Conservation (phyloP, 2,113 vertebrate species). For the Vidua chalybeata region DNA sequence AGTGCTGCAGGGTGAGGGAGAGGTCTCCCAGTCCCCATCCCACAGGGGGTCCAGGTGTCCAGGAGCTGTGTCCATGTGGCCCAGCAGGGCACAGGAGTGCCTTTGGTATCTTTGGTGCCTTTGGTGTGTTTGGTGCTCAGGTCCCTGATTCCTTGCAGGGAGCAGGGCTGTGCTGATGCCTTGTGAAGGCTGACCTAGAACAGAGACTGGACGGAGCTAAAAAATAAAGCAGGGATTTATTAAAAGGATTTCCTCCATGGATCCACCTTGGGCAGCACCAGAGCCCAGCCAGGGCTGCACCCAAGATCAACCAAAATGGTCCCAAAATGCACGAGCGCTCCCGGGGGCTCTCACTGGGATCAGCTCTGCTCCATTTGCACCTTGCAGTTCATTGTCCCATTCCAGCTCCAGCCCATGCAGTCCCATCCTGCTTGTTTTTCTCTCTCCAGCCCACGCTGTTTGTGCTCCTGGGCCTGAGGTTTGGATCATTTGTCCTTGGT, state of each 20-base stretch:
- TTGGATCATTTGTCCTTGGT: too few relatives aligned
- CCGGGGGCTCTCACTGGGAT: too few relatives aligned
- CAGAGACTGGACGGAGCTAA: neutral
- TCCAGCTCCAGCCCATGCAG: too few relatives aligned
- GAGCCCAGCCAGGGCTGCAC: neutral
- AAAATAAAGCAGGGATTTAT: neutral
- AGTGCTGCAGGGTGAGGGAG: neutral
- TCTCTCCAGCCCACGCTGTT: too few relatives aligned
- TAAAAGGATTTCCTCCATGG: neutral
- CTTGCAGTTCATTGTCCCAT: too few relatives aligned
- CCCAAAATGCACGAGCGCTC: neutral
- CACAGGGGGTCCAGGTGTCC: neutral
- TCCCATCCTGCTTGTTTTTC: too few relatives aligned
- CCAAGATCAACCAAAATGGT: neutral
- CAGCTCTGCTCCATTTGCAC: too few relatives aligned
- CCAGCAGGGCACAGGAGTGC: neutral
- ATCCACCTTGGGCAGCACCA: neutral
- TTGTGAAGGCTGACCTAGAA: neutral
- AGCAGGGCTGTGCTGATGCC: neutral
- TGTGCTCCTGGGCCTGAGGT: too few relatives aligned
- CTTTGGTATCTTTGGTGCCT: neutral
- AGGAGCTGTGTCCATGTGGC: neutral
- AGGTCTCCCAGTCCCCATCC: neutral
- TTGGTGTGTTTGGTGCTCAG: neutral
- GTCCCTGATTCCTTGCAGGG: neutral